A percentile compares a stretch with the other conserved stretches of the same genome.
Conservation (phyloP, 2,113 vertebrate genomes). For the Trogon melanurus region DNA sequence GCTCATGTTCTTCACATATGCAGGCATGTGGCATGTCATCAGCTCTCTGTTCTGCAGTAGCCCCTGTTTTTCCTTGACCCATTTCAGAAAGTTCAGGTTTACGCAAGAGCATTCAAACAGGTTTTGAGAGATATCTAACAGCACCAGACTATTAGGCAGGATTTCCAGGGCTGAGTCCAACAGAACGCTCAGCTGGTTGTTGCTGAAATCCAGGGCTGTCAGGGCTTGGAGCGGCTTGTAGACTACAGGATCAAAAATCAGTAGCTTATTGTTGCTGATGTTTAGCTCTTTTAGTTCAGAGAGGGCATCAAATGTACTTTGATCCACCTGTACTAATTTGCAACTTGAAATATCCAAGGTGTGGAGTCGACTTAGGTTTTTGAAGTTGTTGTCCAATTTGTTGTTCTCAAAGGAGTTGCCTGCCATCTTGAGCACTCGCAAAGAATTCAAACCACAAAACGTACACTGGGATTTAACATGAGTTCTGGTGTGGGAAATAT, state of each 20-base stretch:
- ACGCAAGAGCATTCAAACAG: conserved; percentile 74
- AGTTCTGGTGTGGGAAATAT: conserved; percentile 76
- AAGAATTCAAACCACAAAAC: conserved; percentile 70
- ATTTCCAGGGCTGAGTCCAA: conserved; percentile 20
- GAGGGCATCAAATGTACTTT: conserved; percentile 62
- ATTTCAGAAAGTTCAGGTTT: conserved; percentile 70
- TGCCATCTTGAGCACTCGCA: conserved; percentile 78
- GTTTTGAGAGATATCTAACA: conserved; percentile 74
- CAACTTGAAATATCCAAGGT: conserved; percentile 78
- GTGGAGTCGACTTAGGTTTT: conserved; percentile 67
- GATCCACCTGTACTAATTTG: conserved; percentile 61
- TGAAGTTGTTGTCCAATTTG: conserved; percentile 62
- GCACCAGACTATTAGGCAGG: conserved; percentile 54
- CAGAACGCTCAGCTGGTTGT: conserved; percentile 68
- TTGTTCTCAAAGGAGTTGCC: conserved; percentile 75
- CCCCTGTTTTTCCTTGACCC: conserved; percentile 58
- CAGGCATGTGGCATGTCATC: conserved; percentile 66
- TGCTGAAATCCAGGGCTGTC: conserved; percentile 68
- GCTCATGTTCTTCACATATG: not conserved
- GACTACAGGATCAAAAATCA: conserved; percentile 55
- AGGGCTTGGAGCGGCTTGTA: conserved; percentile 57
- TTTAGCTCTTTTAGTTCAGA: conserved; percentile 66
- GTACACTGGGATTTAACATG: conserved; percentile 53
- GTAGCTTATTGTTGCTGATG: conserved; percentile 78
- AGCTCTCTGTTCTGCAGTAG: conserved; percentile 40